These are phyloP conservation scores for Tenthredo mesomela DNA, from an alignment of 2,888 invertebrate genomes.

Conservation along the genomic window DNA sequence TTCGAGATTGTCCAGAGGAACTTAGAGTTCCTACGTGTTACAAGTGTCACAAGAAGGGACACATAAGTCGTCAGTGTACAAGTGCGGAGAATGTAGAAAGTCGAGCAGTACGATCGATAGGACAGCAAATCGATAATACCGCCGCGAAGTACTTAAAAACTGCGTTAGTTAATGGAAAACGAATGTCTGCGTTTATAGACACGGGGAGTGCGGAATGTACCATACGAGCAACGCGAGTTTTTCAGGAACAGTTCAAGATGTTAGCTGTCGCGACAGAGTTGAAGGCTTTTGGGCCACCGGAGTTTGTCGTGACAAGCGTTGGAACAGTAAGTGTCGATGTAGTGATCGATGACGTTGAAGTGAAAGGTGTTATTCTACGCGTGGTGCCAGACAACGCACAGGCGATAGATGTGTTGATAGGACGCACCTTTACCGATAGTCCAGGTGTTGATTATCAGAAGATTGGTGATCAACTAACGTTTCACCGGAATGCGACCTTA, in stretches of 20 bases:
- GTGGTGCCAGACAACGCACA: slow-evolving; percentile 52
- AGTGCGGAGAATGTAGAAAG: not conserved
- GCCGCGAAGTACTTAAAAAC: slow-evolving; percentile 42
- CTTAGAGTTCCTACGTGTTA: not conserved
- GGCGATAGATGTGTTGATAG: slow-evolving; percentile 41
- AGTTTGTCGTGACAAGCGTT: not conserved
- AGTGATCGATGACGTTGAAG: slow-evolving; percentile 25
- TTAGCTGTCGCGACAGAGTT: not conserved
- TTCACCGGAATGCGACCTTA: not conserved
- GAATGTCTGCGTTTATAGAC: not conserved
- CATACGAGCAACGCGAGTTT: not conserved
- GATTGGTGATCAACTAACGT: slow-evolving; percentile 24
- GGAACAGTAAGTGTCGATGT: slow-evolving; percentile 30
- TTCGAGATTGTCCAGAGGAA: not conserved
- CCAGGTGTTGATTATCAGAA: slow-evolving; percentile 25
- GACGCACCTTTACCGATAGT: slow-evolving; percentile 32
- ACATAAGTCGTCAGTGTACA: not conserved
- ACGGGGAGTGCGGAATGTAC: slow-evolving; percentile 4
- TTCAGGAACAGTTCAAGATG: not conserved
- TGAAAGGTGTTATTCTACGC: slow-evolving; percentile 1
- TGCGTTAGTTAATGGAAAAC: not conserved
- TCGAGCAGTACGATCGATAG: not conserved
- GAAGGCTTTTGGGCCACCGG: slow-evolving; percentile 29
- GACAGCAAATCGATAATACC: not conserved
- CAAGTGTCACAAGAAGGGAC: not conserved